Evolutionary conservation across 2,888 invertebrate genomes (phyloP).

Genomic region (Aporophyla nigra): DNA sequence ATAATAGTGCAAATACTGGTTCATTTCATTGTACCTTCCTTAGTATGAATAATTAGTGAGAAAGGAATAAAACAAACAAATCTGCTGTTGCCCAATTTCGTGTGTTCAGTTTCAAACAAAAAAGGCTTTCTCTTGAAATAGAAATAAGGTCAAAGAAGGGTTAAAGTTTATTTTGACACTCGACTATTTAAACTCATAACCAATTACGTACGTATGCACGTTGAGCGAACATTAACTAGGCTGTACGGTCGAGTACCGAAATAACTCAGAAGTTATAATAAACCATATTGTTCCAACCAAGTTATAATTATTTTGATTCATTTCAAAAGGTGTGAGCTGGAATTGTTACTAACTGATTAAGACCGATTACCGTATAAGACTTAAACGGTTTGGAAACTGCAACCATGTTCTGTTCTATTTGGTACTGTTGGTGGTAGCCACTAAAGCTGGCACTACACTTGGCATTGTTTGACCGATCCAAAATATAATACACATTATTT

Average conservation of each 20-base stretch:
- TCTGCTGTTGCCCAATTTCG: not conserved
- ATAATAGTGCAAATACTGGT: not conserved
- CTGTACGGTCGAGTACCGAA: slow-evolving; percentile 12
- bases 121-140: not conserved
- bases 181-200: not conserved
- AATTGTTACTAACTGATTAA: slow-evolving; percentile 30
- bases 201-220: not conserved
- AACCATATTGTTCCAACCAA: slow-evolving; percentile 16
- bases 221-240: not conserved
- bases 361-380: slow-evolving; percentile 20
- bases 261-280: slow-evolving; percentile 19
- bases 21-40: not conserved
- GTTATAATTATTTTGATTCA: slow-evolving; percentile 15
- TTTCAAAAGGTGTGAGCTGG: slow-evolving; percentile 39
- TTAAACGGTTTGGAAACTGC: not conserved
- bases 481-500: not conserved
- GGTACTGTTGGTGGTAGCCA: not conserved
- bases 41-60: not conserved
- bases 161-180: slow-evolving; percentile 10
- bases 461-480: not conserved
- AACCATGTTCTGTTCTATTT: slow-evolving; percentile 17
- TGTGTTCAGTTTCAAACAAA: not conserved
- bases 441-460: not conserved
- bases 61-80: not conserved
- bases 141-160: not conserved